A percentile compares a stretch with the other conserved stretches of the same genome.
Conservation (phyloP, 2,888 invertebrate genomes). For the Allolobophora icterica region DNA sequence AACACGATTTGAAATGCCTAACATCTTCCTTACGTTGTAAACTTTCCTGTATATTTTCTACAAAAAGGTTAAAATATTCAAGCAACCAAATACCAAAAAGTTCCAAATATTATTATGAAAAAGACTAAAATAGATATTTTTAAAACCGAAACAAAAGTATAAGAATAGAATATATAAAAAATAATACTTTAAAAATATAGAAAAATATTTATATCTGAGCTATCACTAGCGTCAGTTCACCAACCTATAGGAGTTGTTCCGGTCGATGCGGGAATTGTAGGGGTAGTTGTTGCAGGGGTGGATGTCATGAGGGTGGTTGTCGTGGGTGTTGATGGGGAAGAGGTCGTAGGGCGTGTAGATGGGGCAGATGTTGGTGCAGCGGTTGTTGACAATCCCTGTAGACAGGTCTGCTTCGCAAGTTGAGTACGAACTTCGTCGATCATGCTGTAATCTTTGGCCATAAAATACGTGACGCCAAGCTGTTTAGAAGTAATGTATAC, state of each 20-base stretch:
- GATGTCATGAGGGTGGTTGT: not conserved
- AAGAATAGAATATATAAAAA: too few species aligned
- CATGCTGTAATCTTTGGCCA: constrained; percentile 8
- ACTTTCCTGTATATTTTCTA: too few species aligned
- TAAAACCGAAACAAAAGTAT: too few species aligned
- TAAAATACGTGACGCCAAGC: not conserved
- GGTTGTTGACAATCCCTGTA: not conserved
- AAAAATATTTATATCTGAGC: too few species aligned
- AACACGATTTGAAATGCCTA: too few species aligned
- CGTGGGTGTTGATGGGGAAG: not conserved
- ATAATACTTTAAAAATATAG: too few species aligned
- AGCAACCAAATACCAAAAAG: too few species aligned
- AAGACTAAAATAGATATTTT: too few species aligned
- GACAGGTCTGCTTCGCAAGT: not conserved
- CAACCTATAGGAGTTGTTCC: not conserved
- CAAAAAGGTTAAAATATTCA: too few species aligned
- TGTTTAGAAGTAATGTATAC: not conserved
- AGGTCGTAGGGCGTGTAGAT: not conserved
- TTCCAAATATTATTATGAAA: too few species aligned
- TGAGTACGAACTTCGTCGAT: not conserved
- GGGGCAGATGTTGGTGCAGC: not conserved
- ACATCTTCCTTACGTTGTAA: too few species aligned
- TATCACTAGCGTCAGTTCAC: not conserved
- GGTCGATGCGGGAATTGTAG: not conserved
- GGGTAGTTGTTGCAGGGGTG: not conserved